Percentiles rank a stretch among this genome's conserved stretches.
Evolutionary conservation across 2,797 vertebrate genomes (phyloP).

Genomic region (Hemitrygon akajei): DNA sequence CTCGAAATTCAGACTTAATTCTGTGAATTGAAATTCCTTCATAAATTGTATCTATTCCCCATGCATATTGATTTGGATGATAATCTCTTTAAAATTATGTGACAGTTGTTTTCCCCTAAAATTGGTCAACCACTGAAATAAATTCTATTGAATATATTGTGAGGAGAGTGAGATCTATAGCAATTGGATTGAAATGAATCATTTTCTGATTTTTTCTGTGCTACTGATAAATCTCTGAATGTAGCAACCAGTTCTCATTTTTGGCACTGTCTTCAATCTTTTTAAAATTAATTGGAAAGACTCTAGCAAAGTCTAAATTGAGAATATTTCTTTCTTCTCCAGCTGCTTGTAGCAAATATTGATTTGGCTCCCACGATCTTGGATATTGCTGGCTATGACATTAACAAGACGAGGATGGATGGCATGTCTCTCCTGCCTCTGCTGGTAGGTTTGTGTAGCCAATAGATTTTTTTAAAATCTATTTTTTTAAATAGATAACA

Average conservation of each 20-base stretch:
- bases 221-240: neutral
- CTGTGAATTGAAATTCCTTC: too few species aligned
- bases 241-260: neutral
- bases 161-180: neutral
- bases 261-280: too few species aligned
- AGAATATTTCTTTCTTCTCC: conserved; percentile 29
- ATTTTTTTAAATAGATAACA: too few species aligned
- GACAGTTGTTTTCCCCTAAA: neutral
- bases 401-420: conserved; percentile 90
- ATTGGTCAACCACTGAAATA: neutral
- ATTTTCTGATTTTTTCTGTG: neutral
- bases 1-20: neutral
- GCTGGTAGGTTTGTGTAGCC: conserved; percentile 63
- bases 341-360: conserved; percentile 87
- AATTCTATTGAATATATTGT: neutral
- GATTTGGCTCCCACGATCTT: conserved; percentile 92
- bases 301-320: neutral
- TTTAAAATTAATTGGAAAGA: neutral
- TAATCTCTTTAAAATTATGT: neutral
- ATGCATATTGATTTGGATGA: neutral
- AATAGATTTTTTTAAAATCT: too few species aligned
- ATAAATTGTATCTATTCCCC: neutral
- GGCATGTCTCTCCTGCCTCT: conserved; percentile 81
- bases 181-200: neutral
- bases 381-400: conserved; percentile 79